phyloP scores from a whole-genome alignment of 2,888 invertebrate species.

The Meiosimyza platycephala region DNA sequence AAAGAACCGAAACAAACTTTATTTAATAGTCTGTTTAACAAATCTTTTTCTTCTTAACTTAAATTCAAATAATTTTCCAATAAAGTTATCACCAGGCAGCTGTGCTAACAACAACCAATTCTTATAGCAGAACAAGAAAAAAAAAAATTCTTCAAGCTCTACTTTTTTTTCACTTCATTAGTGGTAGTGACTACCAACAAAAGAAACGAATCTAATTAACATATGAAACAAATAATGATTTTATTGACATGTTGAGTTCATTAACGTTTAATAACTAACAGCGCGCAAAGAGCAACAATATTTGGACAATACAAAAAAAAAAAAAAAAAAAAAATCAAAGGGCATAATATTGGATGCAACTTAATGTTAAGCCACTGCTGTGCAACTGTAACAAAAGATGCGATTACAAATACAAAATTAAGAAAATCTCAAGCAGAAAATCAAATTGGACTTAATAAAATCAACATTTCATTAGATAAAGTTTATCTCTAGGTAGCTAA shows the following conservation, averaged over 20 bases:
- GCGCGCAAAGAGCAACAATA: slow-evolving; percentile 12
- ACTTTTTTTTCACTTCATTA: slow-evolving; percentile 23
- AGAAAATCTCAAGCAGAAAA: slow-evolving; percentile 5
- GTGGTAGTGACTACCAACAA: neutral
- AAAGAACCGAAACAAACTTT: neutral
- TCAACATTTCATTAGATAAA: neutral
- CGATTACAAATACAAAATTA: neutral
- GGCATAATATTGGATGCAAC: neutral
- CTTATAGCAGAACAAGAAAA: too few species aligned
- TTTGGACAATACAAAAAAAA: slow-evolving; percentile 16
- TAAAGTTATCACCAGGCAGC: neutral
- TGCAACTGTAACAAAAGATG: slow-evolving; percentile 7
- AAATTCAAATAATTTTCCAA: neutral
- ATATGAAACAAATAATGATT: slow-evolving; percentile 25
- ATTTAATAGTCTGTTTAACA: too few species aligned
- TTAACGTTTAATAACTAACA: slow-evolving; percentile 26
- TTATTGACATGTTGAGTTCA: slow-evolving; percentile 33
- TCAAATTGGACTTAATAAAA: slow-evolving; percentile 29
- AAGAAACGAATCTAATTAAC: slow-evolving; percentile 21
- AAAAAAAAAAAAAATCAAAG: neutral
- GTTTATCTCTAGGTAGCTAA: neutral
- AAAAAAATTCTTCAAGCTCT: too few species aligned
- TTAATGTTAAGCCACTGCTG: slow-evolving; percentile 7
- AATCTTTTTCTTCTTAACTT: neutral
- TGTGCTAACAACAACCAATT: too few species aligned